phyloP scores from a whole-genome alignment of 2,888 invertebrate genomes.

The Geotrupes spiniger region DNA sequence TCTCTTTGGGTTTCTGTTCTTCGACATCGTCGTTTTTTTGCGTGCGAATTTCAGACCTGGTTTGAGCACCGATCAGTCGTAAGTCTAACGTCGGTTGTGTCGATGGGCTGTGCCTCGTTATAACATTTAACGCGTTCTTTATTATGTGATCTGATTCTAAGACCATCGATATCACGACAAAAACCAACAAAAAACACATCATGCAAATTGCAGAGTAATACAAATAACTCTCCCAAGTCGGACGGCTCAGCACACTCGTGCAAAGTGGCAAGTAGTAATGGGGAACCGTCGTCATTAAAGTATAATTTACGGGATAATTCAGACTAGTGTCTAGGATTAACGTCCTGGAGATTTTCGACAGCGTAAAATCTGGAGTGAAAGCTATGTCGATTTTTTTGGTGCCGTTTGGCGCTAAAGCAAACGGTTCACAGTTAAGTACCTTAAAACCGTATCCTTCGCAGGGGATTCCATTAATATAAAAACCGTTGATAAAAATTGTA shows the following conservation, averaged over 20 bases:
- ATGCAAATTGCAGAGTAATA: slow-evolving; percentile 63
- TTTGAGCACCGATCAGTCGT: slow-evolving; percentile 55
- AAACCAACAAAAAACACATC: slow-evolving; percentile 61
- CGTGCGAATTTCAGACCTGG: slow-evolving; percentile 44
- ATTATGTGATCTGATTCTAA: slow-evolving; percentile 71
- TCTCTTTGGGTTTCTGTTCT: slow-evolving; percentile 35
- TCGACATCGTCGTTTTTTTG: slow-evolving; percentile 33
- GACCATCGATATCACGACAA: slow-evolving; percentile 65
- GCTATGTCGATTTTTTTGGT: slow-evolving; percentile 79
- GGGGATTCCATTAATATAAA: slow-evolving; percentile 62
- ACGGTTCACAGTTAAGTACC: slow-evolving; percentile 70
- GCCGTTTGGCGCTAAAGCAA: slow-evolving; percentile 68
- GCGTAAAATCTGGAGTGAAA: slow-evolving; percentile 85
- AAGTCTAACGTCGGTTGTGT: slow-evolving; percentile 63
- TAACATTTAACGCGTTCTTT: slow-evolving; percentile 46
- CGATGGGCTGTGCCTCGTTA: slow-evolving; percentile 54
- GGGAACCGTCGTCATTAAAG: slow-evolving; percentile 64
- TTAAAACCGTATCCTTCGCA: slow-evolving; percentile 78
- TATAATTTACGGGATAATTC: slow-evolving; percentile 62
- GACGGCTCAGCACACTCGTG: slow-evolving; percentile 66
- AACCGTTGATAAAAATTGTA: slow-evolving; percentile 70
- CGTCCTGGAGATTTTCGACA: slow-evolving; percentile 67
- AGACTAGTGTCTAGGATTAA: slow-evolving; percentile 63
- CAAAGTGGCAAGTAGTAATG: slow-evolving; percentile 66
- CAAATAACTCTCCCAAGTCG: slow-evolving; percentile 69